These are phyloP conservation scores for Nicator chloris DNA, from an alignment of 2,113 vertebrate genomes.

Conservation along the genomic window DNA sequence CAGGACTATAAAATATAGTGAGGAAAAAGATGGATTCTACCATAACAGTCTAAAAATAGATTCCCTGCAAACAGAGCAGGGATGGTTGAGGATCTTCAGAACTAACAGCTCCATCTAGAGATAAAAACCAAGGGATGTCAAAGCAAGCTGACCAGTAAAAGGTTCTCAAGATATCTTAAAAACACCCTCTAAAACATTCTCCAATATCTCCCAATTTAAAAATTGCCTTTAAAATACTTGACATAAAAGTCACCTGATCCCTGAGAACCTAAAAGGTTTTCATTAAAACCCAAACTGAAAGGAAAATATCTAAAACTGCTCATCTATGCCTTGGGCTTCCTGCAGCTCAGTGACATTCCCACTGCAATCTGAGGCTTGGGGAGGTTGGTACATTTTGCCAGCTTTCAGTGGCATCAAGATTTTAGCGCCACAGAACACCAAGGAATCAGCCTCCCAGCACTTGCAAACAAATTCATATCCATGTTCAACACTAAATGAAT, in stretches of 20 bases:
- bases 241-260: background rate
- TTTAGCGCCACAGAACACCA: background rate
- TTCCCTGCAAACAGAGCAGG: background rate
- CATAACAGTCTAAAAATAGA: conserved; percentile 7
- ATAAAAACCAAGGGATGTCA: background rate
- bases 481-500: background rate
- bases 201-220: background rate
- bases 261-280: background rate
- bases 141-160: background rate
- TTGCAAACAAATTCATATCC: background rate
- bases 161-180: background rate
- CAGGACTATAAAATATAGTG: background rate
- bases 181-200: background rate
- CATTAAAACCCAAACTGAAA: background rate
- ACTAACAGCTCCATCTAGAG: conserved; percentile 73
- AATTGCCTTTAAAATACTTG: background rate
- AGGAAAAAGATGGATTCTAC: background rate
- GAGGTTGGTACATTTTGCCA: background rate
- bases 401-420: background rate
- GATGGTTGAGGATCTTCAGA: background rate
- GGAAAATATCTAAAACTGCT: background rate
- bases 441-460: background rate
- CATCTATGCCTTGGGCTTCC: background rate
- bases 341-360: background rate
- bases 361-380: background rate